phyloP scores from a whole-genome alignment of 2,797 vertebrate species.

The Stomatorhinus walkeri region DNA sequence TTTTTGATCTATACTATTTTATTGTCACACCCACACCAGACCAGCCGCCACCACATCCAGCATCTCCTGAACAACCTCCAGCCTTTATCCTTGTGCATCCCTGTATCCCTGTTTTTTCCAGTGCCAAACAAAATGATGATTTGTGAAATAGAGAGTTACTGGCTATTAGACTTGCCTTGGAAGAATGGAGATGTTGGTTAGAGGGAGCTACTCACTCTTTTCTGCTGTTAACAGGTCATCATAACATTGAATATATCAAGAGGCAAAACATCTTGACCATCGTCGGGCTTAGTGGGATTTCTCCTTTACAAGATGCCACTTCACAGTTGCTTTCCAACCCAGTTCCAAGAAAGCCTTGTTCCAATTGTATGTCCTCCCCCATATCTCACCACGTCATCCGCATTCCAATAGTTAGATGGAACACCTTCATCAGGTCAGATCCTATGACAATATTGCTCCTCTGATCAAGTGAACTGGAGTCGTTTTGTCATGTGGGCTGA shows the following conservation, averaged over 20 bases:
- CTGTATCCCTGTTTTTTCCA: neutral
- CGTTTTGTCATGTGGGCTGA: neutral
- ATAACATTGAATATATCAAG: neutral
- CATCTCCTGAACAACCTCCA: neutral
- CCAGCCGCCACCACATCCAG: neutral
- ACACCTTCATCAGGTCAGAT: neutral
- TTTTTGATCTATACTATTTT: neutral
- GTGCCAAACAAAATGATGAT: neutral
- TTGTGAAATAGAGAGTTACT: neutral
- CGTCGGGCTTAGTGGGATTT: neutral
- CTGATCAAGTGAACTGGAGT: neutral
- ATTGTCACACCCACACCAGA: neutral
- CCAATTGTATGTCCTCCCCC: neutral
- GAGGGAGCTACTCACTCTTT: neutral
- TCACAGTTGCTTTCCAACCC: neutral
- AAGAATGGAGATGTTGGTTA: neutral
- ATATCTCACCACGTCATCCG: neutral
- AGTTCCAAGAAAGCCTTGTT: neutral
- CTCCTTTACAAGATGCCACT: neutral
- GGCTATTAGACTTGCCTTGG: neutral
- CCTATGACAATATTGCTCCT: neutral
- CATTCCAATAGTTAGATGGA: neutral
- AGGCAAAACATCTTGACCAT: neutral
- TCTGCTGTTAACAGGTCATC: neutral
- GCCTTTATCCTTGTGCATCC: neutral